Percentiles rank a stretch among this genome's conserved stretches.
These are phyloP conservation scores for Fulmarus glacialis DNA, from an alignment of 2,113 vertebrate species.

Conservation along the genomic window DNA sequence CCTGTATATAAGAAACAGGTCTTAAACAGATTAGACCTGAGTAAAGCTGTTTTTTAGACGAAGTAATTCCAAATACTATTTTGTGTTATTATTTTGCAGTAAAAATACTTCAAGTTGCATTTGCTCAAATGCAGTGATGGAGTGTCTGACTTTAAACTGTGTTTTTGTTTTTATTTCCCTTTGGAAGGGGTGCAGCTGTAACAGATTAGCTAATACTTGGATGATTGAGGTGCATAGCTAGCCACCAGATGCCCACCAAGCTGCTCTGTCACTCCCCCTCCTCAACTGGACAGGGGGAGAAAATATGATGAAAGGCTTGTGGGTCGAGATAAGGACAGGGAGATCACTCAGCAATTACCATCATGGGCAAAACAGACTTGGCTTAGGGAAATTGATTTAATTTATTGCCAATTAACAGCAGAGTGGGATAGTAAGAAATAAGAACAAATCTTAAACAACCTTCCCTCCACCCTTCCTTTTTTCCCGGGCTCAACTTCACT, in stretches of 20 bases:
- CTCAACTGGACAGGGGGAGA: not conserved
- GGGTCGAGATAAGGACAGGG: not conserved
- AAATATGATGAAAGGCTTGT: not conserved
- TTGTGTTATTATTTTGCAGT: not conserved
- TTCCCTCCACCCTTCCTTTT: not conserved
- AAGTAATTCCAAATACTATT: not conserved
- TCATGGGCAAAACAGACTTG: not conserved
- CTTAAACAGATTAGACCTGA: not conserved
- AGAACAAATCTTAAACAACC: not conserved
- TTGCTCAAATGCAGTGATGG: not conserved
- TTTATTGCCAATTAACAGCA: not conserved
- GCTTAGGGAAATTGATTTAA: not conserved
- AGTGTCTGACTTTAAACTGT: not conserved
- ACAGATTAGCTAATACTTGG: not conserved
- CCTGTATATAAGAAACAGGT: not conserved
- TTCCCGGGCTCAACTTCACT: not conserved
- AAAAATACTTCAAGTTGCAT: not conserved
- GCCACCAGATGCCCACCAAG: not conserved
- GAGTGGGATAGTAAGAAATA: not conserved
- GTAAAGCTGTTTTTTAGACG: not conserved
- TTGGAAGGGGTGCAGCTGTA: not conserved
- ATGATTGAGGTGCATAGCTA: not conserved
- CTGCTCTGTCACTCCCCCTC: not conserved
- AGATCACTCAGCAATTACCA: not conserved
- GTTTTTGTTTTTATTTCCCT: not conserved